Evolutionary conservation across 2,113 vertebrate genomes (phyloP), one percentile per base, ranked within the genome.

Genomic region (Hipposideros armiger): DNA sequence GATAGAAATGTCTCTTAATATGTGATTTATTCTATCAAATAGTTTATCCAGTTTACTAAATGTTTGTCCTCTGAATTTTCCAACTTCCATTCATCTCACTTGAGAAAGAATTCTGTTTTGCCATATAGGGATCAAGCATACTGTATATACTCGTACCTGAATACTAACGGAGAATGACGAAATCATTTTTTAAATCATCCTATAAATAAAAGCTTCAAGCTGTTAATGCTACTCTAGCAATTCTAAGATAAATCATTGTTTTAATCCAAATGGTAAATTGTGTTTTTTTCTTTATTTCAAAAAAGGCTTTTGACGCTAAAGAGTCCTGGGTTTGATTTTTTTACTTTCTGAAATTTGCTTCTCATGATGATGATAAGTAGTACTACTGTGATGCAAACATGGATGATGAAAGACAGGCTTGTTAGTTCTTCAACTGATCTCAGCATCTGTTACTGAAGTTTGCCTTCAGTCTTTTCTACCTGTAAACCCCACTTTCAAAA

Each of bases 181-280:
- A 86, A 73, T 82, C 26, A 28, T 86, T 86, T 69, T 92, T 50
- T 83, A 95, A 97, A 94, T 70, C 86, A 76, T 91, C 81, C 77
- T 90, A 77, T 94, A 95, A 96, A 90, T 58, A 95, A 88, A 95
- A 45, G n/a, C 26, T 90, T 95, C 54, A 62, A 64, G 94, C 28
- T 84, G 40, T 93, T 81, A 93, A 36, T 88, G 42, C 72, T 88
- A 66, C 56, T 82, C 50, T 77, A 78, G 81, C 82, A 93, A 95
- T 56, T 93, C 82, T 76, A 95, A 94, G 69, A 80, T 84, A 90
- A 91, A 62, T 54, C 13, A 42, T 56, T 14, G 36, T 90, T 47
- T 87, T 74, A 10, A 81, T 72, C 36, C 60, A 85, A 96, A 95
- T 90, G 66, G 60, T 42, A 94, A 82, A 62, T 50, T 50, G 10